A percentile compares a stretch with the other conserved stretches of the same genome.
These are phyloP conservation scores for Muntiacus muntjak DNA, from an alignment of 2,113 vertebrate genomes.

Conservation along the genomic window DNA sequence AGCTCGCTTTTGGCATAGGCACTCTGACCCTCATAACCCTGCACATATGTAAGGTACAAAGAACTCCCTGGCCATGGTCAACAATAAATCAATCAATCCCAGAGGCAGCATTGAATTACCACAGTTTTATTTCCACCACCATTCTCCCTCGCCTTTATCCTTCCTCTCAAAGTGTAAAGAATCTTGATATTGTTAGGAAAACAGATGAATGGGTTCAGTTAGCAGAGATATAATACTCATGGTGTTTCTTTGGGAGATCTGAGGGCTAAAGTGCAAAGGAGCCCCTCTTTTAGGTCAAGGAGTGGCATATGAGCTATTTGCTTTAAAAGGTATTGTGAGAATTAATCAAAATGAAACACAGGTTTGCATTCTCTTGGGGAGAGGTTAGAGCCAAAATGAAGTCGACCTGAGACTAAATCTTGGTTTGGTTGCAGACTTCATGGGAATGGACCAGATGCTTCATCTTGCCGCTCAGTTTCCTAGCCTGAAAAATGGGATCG, in stretches of 20 bases:
- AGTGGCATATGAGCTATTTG: conserved; percentile 70
- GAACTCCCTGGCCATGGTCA: conserved; percentile 72
- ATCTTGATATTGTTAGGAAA: conserved; percentile 76
- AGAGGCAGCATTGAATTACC: conserved; percentile 75
- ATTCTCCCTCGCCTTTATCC: conserved; percentile 21
- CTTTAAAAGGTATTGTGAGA: conserved; percentile 76
- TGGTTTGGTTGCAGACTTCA: background rate
- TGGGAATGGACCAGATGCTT: background rate
- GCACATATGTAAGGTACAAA: conserved; percentile 76
- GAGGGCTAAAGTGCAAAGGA: conserved; percentile 69
- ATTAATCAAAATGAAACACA: conserved; percentile 78
- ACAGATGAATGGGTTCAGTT: conserved; percentile 71
- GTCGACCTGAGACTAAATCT: background rate
- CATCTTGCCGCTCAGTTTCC: background rate
- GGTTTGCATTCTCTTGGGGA: conserved; percentile 70
- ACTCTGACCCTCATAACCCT: conserved; percentile 76
- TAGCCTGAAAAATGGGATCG: background rate
- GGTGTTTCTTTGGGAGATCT: conserved; percentile 73
- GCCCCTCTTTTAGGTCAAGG: conserved; percentile 64
- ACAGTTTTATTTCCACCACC: conserved; percentile 64
- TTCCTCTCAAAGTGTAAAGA: conserved; percentile 71
- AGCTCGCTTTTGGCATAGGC: conserved; percentile 58
- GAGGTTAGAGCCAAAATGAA: conserved; percentile 35
- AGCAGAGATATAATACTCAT: conserved; percentile 59
- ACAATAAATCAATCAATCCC: conserved; percentile 79